Conservation (phyloP, 2,888 invertebrate species). For the Cheilosia urbana region DNA sequence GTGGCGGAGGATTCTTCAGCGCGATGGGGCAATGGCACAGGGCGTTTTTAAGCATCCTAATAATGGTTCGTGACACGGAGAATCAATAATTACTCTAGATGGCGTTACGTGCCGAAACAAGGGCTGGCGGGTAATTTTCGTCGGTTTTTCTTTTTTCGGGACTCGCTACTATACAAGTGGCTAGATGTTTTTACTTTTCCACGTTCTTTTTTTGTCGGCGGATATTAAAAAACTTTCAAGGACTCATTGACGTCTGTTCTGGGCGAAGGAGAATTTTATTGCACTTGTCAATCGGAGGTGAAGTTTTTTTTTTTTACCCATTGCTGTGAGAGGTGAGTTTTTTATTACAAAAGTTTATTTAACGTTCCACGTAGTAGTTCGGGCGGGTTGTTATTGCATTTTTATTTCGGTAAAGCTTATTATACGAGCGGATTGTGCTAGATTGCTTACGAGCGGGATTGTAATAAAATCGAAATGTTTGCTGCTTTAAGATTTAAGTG, state of each 20-base stretch:
- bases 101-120: slow-evolving; percentile 60
- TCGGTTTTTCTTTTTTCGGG: too few relatives aligned
- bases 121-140: background rate
- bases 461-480: background rate
- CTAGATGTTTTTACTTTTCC: background rate
- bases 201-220: slow-evolving; percentile 39
- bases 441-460: background rate
- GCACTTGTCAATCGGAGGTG: slow-evolving; percentile 57
- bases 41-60: slow-evolving; percentile 64
- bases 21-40: background rate
- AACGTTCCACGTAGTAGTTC: slow-evolving; percentile 39
- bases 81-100: slow-evolving; percentile 73
- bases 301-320: slow-evolving; percentile 1
- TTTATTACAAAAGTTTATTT: slow-evolving; percentile 71
- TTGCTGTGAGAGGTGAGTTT: slow-evolving; percentile 30
- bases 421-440: background rate
- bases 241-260: slow-evolving; percentile 64
- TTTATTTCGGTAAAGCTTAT: slow-evolving; percentile 23
- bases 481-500: background rate
- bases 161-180: slow-evolving; percentile 25
- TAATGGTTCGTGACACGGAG: slow-evolving; percentile 70
- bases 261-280: slow-evolving; percentile 54
- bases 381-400: slow-evolving; percentile 31
- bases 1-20: background rate
- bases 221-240: slow-evolving; percentile 75